These are phyloP conservation scores for Tipula helvola DNA, from an alignment of 2,888 invertebrate species.

Conservation along the genomic window DNA sequence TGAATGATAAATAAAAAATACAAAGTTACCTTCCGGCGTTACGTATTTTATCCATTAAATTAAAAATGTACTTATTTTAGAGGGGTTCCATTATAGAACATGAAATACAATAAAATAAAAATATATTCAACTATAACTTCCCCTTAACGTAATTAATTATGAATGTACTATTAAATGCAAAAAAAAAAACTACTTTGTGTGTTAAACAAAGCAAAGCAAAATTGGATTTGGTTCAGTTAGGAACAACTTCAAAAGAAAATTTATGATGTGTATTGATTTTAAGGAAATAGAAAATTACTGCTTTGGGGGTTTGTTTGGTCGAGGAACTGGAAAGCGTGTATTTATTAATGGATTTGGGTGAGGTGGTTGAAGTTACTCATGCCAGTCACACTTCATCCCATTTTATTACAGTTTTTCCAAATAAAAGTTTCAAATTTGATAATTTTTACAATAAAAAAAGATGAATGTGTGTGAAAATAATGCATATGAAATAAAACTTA, in stretches of 20 bases:
- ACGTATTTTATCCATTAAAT: neutral
- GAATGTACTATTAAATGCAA: neutral
- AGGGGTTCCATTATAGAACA: neutral
- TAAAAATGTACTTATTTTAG: neutral
- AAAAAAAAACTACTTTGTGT: neutral
- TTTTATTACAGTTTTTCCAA: no score
- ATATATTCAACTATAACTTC: neutral
- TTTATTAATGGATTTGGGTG: no score
- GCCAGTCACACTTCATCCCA: no score
- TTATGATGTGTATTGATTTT: neutral
- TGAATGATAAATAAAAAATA: neutral
- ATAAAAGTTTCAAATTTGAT: no score
- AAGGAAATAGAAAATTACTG: neutral
- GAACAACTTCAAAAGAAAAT: neutral
- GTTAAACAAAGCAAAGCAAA: neutral
- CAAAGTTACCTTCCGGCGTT: neutral
- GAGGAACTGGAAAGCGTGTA: no score
- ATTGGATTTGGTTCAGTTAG: neutral
- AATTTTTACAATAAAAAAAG: no score
- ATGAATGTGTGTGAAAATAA: no score
- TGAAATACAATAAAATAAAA: neutral
- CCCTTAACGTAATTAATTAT: neutral
- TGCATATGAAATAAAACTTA: no score
- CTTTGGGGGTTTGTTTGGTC: neutral
- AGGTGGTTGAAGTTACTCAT: no score